Percentiles rank a stretch among this genome's conserved stretches.
Conservation (phyloP, 2,113 vertebrate species). For the Brachypodius melanocephalos region DNA sequence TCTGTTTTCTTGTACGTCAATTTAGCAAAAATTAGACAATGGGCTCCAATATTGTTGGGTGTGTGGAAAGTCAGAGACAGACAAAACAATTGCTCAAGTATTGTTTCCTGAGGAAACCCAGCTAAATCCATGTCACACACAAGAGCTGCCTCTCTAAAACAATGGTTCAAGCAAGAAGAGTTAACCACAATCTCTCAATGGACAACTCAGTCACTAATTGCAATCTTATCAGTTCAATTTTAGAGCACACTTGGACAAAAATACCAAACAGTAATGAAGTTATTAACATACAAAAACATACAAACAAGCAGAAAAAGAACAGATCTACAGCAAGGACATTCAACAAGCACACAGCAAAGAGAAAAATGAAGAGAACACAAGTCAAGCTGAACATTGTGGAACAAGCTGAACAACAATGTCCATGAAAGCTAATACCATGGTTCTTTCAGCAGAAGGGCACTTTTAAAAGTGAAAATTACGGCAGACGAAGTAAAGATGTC, state of each 20-base stretch:
- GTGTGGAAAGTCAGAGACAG: neutral
- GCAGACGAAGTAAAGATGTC: neutral
- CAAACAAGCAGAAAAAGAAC: neutral
- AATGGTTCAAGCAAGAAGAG: conserved; percentile 22
- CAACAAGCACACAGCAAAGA: neutral
- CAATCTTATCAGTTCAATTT: neutral
- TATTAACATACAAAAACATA: neutral
- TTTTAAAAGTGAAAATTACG: neutral
- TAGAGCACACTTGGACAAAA: neutral
- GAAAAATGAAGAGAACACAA: neutral
- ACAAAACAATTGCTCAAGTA: neutral
- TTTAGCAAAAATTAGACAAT: neutral
- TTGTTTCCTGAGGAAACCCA: neutral
- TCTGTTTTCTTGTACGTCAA: neutral
- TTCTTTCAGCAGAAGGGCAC: neutral
- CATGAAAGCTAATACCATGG: neutral
- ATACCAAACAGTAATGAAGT: neutral
- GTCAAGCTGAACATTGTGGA: neutral
- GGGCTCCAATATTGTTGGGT: neutral
- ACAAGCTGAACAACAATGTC: neutral
- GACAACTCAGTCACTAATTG: neutral
- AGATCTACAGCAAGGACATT: neutral
- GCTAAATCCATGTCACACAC: neutral
- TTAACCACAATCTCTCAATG: neutral
- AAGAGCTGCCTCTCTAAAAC: neutral